Conservation (phyloP, 2,888 invertebrate genomes). For the Congeria kusceri region DNA sequence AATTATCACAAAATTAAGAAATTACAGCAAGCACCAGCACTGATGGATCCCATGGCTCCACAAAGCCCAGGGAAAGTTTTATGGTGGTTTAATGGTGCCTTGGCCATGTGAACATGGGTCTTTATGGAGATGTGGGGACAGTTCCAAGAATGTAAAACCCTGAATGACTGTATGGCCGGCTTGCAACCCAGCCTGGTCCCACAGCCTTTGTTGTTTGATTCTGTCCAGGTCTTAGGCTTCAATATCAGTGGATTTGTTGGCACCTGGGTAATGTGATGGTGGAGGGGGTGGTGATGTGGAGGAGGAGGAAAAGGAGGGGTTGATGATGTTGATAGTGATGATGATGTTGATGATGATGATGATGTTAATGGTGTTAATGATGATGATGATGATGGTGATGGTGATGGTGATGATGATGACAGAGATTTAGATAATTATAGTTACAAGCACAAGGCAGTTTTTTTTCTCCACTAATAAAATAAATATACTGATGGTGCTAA, state of each 20-base stretch:
- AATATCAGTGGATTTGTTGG: neutral
- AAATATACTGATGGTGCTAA: constrained; percentile 24
- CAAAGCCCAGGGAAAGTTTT: constrained; percentile 11
- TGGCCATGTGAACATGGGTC: constrained; percentile 1
- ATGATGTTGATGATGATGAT: constrained; percentile 11
- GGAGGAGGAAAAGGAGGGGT: neutral
- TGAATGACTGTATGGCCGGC: neutral
- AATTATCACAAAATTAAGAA: constrained; percentile 44
- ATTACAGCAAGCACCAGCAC: constrained; percentile 7
- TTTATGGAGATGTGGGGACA: neutral
- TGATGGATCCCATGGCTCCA: constrained; percentile 9
- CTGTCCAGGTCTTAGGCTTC: neutral
- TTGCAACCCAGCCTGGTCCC: neutral
- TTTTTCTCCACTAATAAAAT: no score
- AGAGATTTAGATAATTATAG: no score
- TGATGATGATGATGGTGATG: constrained; percentile 21
- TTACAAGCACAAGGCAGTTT: no score
- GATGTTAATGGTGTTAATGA: constrained; percentile 21
- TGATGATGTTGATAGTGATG: constrained; percentile 9
- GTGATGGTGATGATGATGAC: constrained; percentile 3
- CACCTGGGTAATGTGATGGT: neutral
- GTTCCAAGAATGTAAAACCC: neutral
- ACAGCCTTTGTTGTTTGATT: neutral
- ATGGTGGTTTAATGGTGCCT: constrained; percentile 21
- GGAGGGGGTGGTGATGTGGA: neutral